Base-by-base conservation (phyloP, 2,888 invertebrate genomes). In the Pandemis cinnamomeana region DNA sequence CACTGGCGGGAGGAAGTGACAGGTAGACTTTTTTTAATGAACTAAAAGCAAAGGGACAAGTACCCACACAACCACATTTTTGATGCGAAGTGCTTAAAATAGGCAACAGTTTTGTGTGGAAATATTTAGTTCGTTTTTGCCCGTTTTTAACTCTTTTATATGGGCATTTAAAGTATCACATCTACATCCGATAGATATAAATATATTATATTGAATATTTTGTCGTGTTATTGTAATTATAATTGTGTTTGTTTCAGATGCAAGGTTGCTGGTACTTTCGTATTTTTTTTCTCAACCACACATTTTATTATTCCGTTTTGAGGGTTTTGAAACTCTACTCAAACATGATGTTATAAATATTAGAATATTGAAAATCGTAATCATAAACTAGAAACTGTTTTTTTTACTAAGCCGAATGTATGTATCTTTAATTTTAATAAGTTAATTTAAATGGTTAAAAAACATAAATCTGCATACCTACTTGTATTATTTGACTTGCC, bases 1-100 rank as follows among this genome's bases (percentile, higher is more conserved):
- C 85, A 93, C 92, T 60, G 92, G 91, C 0, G 82, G 81, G 36
- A 87, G 94, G 80, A 93, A 94, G 90, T 93, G 91, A 48, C 71
- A 71, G 67, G 15, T 46, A 27, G 20, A 61, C 0, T 13, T 62
- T 36, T 55, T 58, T 8, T 41, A 60, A n/a, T 13, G 7, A 6
- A n/a, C 7, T 7, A 7, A 55, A 4, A 2, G 20, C 55, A 15
- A 55, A 55, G 55, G 55, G 15, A 20, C 55, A 2, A 55, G 6
- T 2, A 7, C 7, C 53, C 15, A 55, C 15, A 20, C 20, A 55
- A 15, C 15, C 15, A 20, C n/a, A n/a, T 1, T 46, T 11, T 46
- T 46, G 46, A 46, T 46, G 46, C 27, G 4, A 36, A 36, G 27
- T 36, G 27, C 27, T 36, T 36, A 4, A 4, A 36, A 36, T 20